phyloP scores from a whole-genome alignment of 2,888 invertebrate genomes.

The Phasia obesa region DNA sequence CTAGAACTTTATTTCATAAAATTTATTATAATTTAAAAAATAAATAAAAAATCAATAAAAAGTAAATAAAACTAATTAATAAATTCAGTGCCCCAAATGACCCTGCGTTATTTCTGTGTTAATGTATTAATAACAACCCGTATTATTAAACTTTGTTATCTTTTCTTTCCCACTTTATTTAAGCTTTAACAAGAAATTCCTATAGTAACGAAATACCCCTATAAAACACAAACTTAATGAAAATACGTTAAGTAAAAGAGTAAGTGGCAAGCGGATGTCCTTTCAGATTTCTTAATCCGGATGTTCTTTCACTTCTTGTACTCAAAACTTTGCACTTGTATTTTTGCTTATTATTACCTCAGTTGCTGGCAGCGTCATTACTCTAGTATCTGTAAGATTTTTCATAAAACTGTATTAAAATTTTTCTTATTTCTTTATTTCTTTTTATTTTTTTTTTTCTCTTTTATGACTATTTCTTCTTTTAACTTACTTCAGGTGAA shows the following conservation, averaged over 20 bases:
- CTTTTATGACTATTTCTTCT: slow-evolving; percentile 2
- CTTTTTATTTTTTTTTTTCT: slow-evolving; percentile 15
- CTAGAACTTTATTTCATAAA: too few relatives aligned
- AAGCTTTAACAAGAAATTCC: slow-evolving; percentile 18
- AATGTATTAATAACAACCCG: too few relatives aligned
- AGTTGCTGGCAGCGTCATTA: slow-evolving; percentile 11
- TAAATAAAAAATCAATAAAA: too few relatives aligned
- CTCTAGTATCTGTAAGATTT: slow-evolving; percentile 33
- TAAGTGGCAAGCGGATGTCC: slow-evolving; percentile 53
- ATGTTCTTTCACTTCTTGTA: slow-evolving; percentile 58
- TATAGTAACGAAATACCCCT: not conserved
- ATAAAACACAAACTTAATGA: not conserved
- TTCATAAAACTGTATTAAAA: slow-evolving; percentile 44
- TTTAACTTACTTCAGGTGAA: slow-evolving; percentile 10
- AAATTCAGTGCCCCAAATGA: too few relatives aligned
- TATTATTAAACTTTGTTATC: too few relatives aligned
- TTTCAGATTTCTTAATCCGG: slow-evolving; percentile 62
- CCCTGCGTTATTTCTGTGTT: too few relatives aligned
- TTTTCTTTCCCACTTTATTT: not conserved
- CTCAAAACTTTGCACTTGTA: slow-evolving; percentile 57
- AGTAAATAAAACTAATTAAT: too few relatives aligned
- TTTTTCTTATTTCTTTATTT: slow-evolving; percentile 1
- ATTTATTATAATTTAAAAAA: too few relatives aligned
- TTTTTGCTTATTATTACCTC: slow-evolving; percentile 8
- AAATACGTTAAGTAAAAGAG: not conserved